Evolutionary conservation across 2,797 vertebrate species (phyloP).

Genomic region (Arctocebus calabarensis): DNA sequence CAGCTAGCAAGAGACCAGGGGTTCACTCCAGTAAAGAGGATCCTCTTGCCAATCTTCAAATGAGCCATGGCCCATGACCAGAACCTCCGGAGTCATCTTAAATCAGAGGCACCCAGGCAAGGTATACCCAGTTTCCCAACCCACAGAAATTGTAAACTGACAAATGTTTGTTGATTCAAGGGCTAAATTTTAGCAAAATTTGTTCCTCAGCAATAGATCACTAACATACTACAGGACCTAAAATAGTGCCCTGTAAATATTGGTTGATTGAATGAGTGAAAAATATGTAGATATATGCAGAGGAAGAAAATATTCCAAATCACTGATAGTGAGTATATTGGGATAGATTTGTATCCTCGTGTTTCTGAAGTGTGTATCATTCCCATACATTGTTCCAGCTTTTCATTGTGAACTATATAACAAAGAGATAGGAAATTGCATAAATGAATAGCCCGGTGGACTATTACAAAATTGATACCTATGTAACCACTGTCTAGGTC

Average conservation of each 20-base stretch:
- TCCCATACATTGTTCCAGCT: neutral
- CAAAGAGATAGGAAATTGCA: neutral
- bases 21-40: neutral
- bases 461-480: neutral
- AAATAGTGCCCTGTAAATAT: neutral
- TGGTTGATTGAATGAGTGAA: neutral
- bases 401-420: conserved; percentile 17
- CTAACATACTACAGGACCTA: neutral
- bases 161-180: too few relatives aligned
- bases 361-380: neutral
- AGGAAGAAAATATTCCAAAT: neutral
- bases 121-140: neutral
- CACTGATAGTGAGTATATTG: neutral
- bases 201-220: neutral
- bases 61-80: neutral
- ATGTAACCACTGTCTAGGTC: neutral
- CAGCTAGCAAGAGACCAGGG: neutral
- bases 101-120: neutral
- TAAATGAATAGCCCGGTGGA: neutral
- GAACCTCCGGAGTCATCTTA: neutral
- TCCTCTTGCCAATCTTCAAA: neutral
- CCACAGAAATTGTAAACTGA: too few relatives aligned
- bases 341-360: neutral
- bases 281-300: neutral
- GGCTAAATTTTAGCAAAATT: too few relatives aligned